A percentile compares a stretch with the other conserved stretches of the same genome.
Evolutionary conservation across 2,797 vertebrate genomes (phyloP).

Genomic region (Acanthis flammea): DNA sequence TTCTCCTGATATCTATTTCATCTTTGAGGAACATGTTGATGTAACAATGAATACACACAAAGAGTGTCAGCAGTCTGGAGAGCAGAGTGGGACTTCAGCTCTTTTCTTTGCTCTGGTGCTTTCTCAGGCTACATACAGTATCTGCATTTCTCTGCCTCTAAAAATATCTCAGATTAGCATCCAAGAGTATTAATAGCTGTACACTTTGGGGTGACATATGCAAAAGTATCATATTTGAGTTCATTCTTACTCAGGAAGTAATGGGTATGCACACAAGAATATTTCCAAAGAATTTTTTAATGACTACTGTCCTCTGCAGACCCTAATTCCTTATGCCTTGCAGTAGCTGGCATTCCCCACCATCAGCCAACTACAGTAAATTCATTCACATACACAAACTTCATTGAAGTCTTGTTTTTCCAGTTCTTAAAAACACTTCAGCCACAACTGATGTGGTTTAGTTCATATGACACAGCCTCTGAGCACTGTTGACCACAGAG

Average conservation of each 20-base stretch:
- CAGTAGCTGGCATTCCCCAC: background rate
- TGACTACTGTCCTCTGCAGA: background rate
- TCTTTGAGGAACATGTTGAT: background rate
- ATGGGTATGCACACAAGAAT: background rate
- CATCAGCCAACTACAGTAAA: background rate
- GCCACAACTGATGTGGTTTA: background rate
- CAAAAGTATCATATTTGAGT: background rate
- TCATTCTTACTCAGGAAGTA: background rate
- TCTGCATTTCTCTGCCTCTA: background rate
- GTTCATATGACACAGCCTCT: background rate
- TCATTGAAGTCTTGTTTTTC: background rate
- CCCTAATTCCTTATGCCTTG: background rate
- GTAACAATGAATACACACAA: background rate
- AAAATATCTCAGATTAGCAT: background rate
- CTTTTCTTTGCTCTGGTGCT: background rate
- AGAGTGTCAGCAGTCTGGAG: background rate
- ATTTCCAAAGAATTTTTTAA: background rate
- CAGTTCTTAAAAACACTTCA: background rate
- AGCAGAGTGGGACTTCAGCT: background rate
- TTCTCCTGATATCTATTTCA: background rate
- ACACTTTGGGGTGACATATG: background rate
- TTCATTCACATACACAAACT: background rate
- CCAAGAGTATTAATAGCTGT: background rate
- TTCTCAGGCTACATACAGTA: background rate
- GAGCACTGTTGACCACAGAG: background rate